Evolutionary conservation across 2,113 vertebrate genomes (phyloP).

Genomic region (Takifugu bimaculatus): DNA sequence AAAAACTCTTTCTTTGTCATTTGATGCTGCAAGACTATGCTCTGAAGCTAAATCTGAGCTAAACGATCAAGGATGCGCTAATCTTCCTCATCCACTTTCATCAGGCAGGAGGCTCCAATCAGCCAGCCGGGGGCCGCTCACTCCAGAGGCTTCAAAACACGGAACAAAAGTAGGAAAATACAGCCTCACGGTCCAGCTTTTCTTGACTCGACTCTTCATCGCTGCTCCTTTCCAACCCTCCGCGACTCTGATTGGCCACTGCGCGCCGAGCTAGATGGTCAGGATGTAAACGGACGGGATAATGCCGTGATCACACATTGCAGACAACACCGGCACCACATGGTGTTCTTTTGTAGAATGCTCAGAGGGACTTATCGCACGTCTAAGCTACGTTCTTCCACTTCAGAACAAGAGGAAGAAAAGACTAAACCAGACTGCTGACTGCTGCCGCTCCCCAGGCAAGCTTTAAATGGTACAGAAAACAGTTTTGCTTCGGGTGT

Average conservation of each 20-base stretch:
- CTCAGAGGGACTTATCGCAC: conserved; percentile 36
- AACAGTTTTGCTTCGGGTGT: conserved; percentile 11
- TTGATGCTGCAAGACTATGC: too few species aligned
- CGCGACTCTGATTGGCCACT: conserved; percentile 1
- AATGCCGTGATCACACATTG: conserved; percentile 33
- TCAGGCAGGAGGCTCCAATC: too few species aligned
- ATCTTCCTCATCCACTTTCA: too few species aligned
- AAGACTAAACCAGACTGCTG: conserved; percentile 18
- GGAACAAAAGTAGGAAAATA: too few species aligned
- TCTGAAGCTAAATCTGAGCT: too few species aligned
- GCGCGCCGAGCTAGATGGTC: background rate
- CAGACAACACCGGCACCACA: conserved; percentile 10
- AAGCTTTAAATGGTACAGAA: conserved; percentile 19
- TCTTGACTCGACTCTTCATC: too few species aligned
- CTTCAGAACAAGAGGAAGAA: conserved; percentile 21
- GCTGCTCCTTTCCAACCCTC: too few species aligned
- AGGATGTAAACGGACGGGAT: conserved; percentile 20
- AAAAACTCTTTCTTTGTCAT: too few species aligned
- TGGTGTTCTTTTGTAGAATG: conserved; percentile 19
- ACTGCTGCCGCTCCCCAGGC: conserved; percentile 14
- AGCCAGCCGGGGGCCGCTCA: too few species aligned
- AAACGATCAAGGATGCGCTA: too few species aligned
- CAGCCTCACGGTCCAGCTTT: too few species aligned
- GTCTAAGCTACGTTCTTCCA: conserved; percentile 37
- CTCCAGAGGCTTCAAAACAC: too few species aligned